Base-by-base conservation (phyloP, 1,140 invertebrate genomes). In the Drosophila sproati region DNA sequence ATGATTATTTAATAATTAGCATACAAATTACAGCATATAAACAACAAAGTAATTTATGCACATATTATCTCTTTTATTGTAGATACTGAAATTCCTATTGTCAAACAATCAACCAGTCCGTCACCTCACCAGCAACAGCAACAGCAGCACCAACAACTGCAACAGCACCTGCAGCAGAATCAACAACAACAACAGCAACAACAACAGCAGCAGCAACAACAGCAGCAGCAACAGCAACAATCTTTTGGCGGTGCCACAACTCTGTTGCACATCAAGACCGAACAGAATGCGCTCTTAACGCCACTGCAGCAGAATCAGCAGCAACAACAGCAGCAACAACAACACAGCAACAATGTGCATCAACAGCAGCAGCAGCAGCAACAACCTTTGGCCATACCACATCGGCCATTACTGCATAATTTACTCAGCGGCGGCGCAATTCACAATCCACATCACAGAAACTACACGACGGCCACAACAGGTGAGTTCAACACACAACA, bases 41-140 rank as follows among this genome's bases (percentile, higher is more conserved):
- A 56, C 12, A 28, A 68, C 35, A 39, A 45, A 5, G 10, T 62
- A 35, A 61, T 7, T 62, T 31, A 51, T 28, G 48, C 5, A 56
- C 7, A 31, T 51, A 47, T 45, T 35, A 66, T 50, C 39, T 31
- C 29, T 57, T 31, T 5, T 6, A 4, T 89, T 90, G 4, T 72
- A 92, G 92, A 93, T 82, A 93, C 92, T 62, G 92, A 93, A 92
- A 93, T 93, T 91, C 92, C 92, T 86, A 89, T 92, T 80, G 91
- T 92, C 47, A 92, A 92, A 81, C 92, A 93, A 86, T 92, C 92
- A 75, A 87, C 92, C 62, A 93, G 92, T 82, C 92, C 92, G 59
- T 82, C 79, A 64, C 91, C 92, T 45, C 73, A 88, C 60, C 82
- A 82, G 8, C 82, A 89, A 8, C 75, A 77, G 55, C 82, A 89